A percentile compares a stretch with the other conserved stretches of the same genome.
phyloP scores from a whole-genome alignment of 1,140 invertebrate species.

The Maconellicoccus hirsutus region DNA sequence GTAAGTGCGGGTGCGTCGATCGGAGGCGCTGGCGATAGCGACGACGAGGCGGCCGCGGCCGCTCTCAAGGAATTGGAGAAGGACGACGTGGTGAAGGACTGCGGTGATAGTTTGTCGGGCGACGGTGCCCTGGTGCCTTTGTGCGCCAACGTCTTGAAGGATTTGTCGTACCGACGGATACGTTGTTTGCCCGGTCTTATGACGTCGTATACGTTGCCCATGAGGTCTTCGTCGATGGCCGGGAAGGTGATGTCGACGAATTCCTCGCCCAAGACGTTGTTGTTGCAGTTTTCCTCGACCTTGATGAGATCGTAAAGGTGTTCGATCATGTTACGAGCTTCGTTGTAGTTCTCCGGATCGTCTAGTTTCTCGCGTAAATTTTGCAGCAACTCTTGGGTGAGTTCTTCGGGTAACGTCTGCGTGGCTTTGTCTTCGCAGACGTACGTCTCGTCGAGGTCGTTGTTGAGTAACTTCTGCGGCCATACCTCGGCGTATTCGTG shows the following conservation, averaged over 20 bases:
- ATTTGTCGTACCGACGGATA: slow-evolving; percentile 33
- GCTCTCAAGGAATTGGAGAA: not conserved
- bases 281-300: slow-evolving; percentile 55
- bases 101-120: slow-evolving; percentile 44
- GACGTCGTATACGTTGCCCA: slow-evolving; percentile 43
- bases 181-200: slow-evolving; percentile 35
- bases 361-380: slow-evolving; percentile 53
- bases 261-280: slow-evolving; percentile 39
- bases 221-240: slow-evolving; percentile 30
- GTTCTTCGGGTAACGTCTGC: slow-evolving; percentile 57
- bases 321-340: slow-evolving; percentile 64
- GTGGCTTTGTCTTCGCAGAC: slow-evolving; percentile 49
- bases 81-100: not conserved
- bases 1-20: slow-evolving; percentile 35
- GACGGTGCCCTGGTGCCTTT: slow-evolving; percentile 49
- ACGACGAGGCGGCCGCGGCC: slow-evolving; percentile 32
- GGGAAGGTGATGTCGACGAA: slow-evolving; percentile 41
- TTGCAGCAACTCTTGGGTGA: slow-evolving; percentile 58
- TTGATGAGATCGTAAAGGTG: slow-evolving; percentile 65
- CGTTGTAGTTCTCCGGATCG: slow-evolving; percentile 56
- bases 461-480: slow-evolving; percentile 36
- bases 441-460: slow-evolving; percentile 26
- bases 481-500: slow-evolving; percentile 51
- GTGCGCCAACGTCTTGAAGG: slow-evolving; percentile 35
- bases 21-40: slow-evolving; percentile 25